Percentiles rank a stretch among this genome's conserved stretches.
phyloP scores from a whole-genome alignment of 2,113 vertebrate genomes.

The Chunga burmeisteri region DNA sequence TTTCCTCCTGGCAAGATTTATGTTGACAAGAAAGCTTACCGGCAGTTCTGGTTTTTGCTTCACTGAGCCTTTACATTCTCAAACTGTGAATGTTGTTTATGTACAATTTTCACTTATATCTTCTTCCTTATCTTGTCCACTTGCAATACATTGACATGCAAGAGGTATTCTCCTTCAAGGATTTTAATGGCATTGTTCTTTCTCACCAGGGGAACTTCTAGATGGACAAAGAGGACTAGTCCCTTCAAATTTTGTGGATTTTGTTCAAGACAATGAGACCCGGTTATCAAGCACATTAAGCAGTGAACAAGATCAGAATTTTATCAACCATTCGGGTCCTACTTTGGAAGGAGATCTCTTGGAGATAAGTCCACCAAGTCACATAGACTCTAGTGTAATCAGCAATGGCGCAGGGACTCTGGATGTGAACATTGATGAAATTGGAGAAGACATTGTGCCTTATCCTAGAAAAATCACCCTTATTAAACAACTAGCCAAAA shows the following conservation, averaged over 20 bases:
- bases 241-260: conserved; percentile 98
- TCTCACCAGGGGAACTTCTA: conserved; percentile 87
- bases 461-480: conserved; percentile 96
- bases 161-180: background rate
- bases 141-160: background rate
- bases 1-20: background rate
- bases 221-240: conserved; percentile 94
- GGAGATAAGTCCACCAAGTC: conserved; percentile 75
- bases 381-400: conserved; percentile 46
- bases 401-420: conserved; percentile 84
- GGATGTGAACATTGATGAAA: conserved; percentile 88
- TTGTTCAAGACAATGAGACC: conserved; percentile 86
- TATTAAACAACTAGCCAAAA: conserved; percentile 98
- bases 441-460: conserved; percentile 98
- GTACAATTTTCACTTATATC: background rate
- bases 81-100: background rate
- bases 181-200: background rate
- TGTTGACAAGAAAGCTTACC: background rate
- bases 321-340: conserved; percentile 49
- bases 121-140: background rate
- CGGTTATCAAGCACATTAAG: conserved; percentile 68
- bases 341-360: conserved; percentile 65
- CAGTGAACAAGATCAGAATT: conserved; percentile 85
- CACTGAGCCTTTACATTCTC: background rate
- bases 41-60: background rate